Evolutionary conservation across 2,888 invertebrate species (phyloP), one percentile per base, ranked within the genome.

Genomic region (Caenorhabditis sulstoni): DNA sequence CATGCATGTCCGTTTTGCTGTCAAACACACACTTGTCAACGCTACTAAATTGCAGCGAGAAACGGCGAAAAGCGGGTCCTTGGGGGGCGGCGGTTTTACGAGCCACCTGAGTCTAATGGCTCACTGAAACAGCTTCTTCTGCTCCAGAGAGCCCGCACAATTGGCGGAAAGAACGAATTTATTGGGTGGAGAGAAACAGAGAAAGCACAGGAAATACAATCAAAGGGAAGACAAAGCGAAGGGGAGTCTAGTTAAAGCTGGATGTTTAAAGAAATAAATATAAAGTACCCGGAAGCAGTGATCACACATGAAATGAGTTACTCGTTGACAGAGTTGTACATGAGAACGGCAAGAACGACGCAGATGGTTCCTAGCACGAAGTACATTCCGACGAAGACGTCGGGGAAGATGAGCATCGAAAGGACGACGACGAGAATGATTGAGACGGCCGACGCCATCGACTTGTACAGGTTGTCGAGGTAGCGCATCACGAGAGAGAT

Each of bases 401-500:
- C 78, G 35, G 82, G 82, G 77, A 90, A 90, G 23, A 90, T 74
- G 66, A 79, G 47, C 59, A 86, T 64, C 16, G 89, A 79, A 5
- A 88, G 81, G n/a, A 89, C 83, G 37, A 90, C 81, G 39, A 89
- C 87, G 23, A 88, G 71, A 20, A 87, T 80, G 65, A 90, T 90
- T 9, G 88, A 87, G 45, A 89, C 85, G n/a, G 90, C 90, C 11
- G 90, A 86, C 7, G 90, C 90, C 80, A 91, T 90, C 35, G 88
- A 89, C 79, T 90, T 90, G 81, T 89, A 84, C 53, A 90, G 83
- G 65, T 90, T 90, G 81, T 90, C 90, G 67, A 90, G 77, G 68
- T 90, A 85, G 68, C 89, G 87, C 89, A 90, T 90, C 47, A 90
- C 90, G 78, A 90, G 79, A 14, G 89, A 90, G 29, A 90, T 90